Percentiles rank a stretch among this genome's conserved stretches.
These are phyloP conservation scores for Trachops cirrhosus DNA, from an alignment of 2,797 vertebrate genomes.

Conservation along the genomic window DNA sequence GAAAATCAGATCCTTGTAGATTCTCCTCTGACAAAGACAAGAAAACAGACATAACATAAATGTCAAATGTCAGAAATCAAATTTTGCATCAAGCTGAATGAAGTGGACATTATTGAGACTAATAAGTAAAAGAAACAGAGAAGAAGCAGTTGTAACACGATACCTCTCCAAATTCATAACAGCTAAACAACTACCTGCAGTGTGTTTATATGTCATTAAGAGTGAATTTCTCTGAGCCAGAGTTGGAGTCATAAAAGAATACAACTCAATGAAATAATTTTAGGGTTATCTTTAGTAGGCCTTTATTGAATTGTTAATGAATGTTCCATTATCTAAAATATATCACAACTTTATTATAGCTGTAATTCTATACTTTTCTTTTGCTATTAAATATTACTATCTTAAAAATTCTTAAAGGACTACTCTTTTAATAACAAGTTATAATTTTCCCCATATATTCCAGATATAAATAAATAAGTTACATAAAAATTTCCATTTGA, in stretches of 20 bases:
- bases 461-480: background rate
- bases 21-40: background rate
- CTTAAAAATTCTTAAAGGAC: constrained; percentile 24
- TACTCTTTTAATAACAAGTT: constrained; percentile 31
- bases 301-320: constrained; percentile 30
- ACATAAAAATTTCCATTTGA: background rate
- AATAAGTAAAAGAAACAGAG: background rate
- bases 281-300: constrained; percentile 13
- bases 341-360: constrained; percentile 24
- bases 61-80: background rate
- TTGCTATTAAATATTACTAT: constrained; percentile 17
- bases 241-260: background rate
- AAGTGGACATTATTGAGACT: background rate
- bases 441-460: background rate
- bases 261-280: constrained; percentile 31
- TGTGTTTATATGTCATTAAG: background rate
- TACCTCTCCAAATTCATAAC: background rate
- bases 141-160: background rate
- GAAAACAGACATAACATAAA: background rate
- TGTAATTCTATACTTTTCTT: background rate
- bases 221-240: background rate
- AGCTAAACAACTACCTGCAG: background rate
- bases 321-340: constrained; percentile 28
- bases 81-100: background rate
- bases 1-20: background rate